Evolutionary conservation across 2,797 vertebrate species (phyloP).

Genomic region (Anas acuta): DNA sequence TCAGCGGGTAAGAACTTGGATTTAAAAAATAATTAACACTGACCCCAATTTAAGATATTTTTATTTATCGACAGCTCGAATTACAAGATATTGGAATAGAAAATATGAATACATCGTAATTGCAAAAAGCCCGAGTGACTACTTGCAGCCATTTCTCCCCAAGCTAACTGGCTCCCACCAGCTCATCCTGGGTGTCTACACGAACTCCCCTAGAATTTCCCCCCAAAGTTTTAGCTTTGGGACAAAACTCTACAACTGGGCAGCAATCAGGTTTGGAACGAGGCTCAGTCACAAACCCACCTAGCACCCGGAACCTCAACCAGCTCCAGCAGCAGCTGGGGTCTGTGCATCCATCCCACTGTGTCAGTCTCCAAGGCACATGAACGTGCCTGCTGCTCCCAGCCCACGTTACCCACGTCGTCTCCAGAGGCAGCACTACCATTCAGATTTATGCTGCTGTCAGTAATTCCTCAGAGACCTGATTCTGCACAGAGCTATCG

Average conservation of each 20-base stretch:
- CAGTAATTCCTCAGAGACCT: background rate
- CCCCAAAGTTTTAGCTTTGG: background rate
- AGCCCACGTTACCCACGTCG: accelerated
- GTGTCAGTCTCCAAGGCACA: background rate
- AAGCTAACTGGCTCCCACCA: background rate
- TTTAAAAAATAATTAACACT: background rate
- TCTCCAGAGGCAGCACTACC: background rate
- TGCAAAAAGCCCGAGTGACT: background rate
- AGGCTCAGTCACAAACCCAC: background rate
- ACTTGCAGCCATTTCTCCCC: background rate
- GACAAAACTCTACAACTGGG: background rate
- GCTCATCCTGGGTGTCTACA: background rate
- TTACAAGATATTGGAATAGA: background rate
- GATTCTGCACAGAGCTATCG: background rate
- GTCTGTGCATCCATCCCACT: background rate
- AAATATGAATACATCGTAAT: background rate
- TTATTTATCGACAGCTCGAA: background rate
- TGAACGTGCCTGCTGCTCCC: accelerated
- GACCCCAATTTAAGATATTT: background rate
- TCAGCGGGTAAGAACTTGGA: background rate
- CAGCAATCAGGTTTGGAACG: background rate
- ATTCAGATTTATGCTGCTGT: background rate
- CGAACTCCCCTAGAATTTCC: background rate
- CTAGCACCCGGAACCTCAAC: background rate
- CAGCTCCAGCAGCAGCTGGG: accelerated